Evolutionary conservation across 2,113 vertebrate genomes (phyloP).

Genomic region (Chascanopsetta lugubris): DNA sequence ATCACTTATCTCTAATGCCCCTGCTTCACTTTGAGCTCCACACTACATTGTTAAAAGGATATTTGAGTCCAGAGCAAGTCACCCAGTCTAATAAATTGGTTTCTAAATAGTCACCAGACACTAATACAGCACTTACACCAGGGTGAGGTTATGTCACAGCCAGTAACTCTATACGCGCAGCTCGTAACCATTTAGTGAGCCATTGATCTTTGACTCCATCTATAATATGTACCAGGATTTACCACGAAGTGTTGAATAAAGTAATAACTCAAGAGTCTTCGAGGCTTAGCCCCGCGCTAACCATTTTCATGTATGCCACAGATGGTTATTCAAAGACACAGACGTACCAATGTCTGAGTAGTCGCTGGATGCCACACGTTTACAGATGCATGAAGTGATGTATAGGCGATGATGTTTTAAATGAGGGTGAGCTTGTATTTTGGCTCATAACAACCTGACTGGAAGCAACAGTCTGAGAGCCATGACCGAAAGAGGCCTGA

Average conservation of each 20-base stretch:
- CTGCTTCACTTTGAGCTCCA: slow-evolving; percentile 24
- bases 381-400: slow-evolving; percentile 34
- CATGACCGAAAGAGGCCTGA: slow-evolving; percentile 40
- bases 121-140: slow-evolving; percentile 34
- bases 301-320: slow-evolving; percentile 37
- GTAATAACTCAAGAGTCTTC: slow-evolving; percentile 40
- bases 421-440: slow-evolving; percentile 8
- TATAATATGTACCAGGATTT: slow-evolving; percentile 39
- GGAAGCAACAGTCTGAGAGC: slow-evolving; percentile 32
- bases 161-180: slow-evolving; percentile 41
- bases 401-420: slow-evolving; percentile 18
- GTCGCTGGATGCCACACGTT: slow-evolving; percentile 27
- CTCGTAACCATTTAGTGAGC: slow-evolving; percentile 45
- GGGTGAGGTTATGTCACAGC: slow-evolving; percentile 47
- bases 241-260: slow-evolving; percentile 30
- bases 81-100: slow-evolving; percentile 46
- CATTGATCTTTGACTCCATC: slow-evolving; percentile 55
- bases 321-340: slow-evolving; percentile 39
- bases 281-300: slow-evolving; percentile 24
- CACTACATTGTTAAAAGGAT: slow-evolving; percentile 33
- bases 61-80: slow-evolving; percentile 34
- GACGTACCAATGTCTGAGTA: slow-evolving; percentile 25
- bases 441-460: slow-evolving; percentile 31
- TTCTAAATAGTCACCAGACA: slow-evolving; percentile 50
- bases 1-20: slow-evolving; percentile 8